Evolutionary conservation across 2,113 vertebrate genomes (phyloP).

Genomic region (Festucalex cinctus): DNA sequence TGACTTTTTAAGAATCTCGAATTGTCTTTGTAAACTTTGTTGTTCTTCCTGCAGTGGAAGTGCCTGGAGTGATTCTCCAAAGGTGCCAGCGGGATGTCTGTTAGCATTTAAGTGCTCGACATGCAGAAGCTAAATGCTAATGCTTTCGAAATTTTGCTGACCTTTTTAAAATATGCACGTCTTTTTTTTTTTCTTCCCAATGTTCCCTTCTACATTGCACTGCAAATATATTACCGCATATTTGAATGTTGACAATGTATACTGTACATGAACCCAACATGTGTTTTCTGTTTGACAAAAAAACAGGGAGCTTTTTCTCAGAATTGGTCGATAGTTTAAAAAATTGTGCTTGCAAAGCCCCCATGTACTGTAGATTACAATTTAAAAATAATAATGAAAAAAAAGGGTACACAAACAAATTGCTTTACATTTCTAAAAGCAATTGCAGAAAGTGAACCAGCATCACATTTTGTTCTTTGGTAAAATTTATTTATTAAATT

Average conservation of each 20-base stretch:
- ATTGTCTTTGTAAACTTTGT: slow-evolving; percentile 9
- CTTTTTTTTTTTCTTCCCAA: neutral
- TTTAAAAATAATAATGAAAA: too few relatives aligned
- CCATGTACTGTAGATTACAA: too few relatives aligned
- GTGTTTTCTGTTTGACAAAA: too few relatives aligned
- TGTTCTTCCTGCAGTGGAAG: slow-evolving; percentile 64
- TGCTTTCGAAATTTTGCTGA: slow-evolving; percentile 13
- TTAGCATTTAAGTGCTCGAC: slow-evolving; percentile 71
- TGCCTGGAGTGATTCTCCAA: slow-evolving; percentile 62
- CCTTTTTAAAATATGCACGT: neutral
- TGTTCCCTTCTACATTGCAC: neutral
- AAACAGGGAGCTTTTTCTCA: too few relatives aligned
- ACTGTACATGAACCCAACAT: too few relatives aligned
- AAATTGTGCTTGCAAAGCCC: too few relatives aligned
- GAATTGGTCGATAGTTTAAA: too few relatives aligned
- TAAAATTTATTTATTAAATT: neutral
- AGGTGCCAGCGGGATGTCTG: slow-evolving; percentile 58
- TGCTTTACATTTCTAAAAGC: neutral
- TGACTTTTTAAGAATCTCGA: slow-evolving; percentile 11
- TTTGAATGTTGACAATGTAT: too few relatives aligned
- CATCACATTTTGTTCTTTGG: neutral
- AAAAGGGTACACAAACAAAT: neutral
- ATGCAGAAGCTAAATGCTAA: slow-evolving; percentile 65
- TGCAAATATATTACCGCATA: too few relatives aligned
- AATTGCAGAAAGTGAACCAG: neutral